These are phyloP conservation scores for Ceratoteleas bidentatus DNA, from an alignment of 1,140 invertebrate genomes.

Conservation along the genomic window DNA sequence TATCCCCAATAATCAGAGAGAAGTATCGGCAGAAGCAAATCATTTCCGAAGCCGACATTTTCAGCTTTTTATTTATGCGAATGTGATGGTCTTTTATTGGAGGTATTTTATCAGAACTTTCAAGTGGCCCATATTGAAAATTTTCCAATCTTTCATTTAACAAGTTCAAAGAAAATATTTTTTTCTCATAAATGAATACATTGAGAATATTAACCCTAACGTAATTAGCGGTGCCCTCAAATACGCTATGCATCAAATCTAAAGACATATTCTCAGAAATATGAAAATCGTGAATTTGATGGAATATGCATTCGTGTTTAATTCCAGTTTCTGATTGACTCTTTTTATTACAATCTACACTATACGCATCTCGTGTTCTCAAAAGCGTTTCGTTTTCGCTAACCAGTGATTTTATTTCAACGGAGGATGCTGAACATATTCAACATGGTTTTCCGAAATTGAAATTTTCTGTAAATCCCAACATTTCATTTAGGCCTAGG, in stretches of 20 bases:
- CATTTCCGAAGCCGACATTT: conserved; percentile 32
- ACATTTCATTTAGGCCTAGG: conserved; percentile 22
- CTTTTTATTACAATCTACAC: conserved; percentile 1
- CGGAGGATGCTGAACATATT: conserved; percentile 8
- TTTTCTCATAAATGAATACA: conserved; percentile 9
- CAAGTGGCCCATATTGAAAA: conserved; percentile 5
- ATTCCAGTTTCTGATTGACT: conserved; percentile 5
- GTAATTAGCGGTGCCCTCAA: conserved; percentile 20
- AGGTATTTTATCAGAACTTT: conserved; percentile 16
- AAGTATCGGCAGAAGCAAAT: conserved; percentile 11
- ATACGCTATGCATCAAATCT: conserved; percentile 30
- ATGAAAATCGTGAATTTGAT: background rate
- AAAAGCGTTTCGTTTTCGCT: conserved; percentile 2
- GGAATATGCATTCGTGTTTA: conserved; percentile 5
- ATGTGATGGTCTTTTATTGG: conserved; percentile 8
- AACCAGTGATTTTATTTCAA: conserved; percentile 1
- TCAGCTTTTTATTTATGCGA: conserved; percentile 9
- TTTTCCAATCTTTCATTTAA: conserved; percentile 22
- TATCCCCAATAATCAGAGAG: conserved; percentile 19
- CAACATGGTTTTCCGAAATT: conserved; percentile 7
- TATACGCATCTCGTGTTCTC: conserved; percentile 8
- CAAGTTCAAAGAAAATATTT: conserved; percentile 10
- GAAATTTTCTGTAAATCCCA: conserved; percentile 10
- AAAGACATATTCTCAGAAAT: conserved; percentile 9
- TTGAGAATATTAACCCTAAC: conserved; percentile 16